Evolutionary conservation across 2,113 vertebrate genomes (phyloP), one percentile per base, ranked within the genome.

Genomic region (Tachuris rubrigastra): DNA sequence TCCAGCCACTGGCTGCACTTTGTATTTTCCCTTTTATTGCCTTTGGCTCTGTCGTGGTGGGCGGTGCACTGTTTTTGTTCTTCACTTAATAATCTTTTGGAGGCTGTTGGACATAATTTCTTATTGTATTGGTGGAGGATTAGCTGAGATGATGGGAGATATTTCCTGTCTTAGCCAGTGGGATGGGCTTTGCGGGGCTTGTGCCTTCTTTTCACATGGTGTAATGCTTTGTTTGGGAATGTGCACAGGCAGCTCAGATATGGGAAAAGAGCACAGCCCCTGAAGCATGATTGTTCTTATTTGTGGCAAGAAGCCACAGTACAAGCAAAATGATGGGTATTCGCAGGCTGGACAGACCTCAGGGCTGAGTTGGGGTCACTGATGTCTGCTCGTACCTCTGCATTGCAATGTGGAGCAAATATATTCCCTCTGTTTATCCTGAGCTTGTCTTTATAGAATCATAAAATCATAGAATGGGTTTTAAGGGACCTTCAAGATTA

Each of bases 61-160:
- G 98, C 59, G 94, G 97, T 89, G 95, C 93, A 87, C 97, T 79
- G 63, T 97, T 97, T 97, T 97, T 97, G 92, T 96, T 97, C 95
- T 96, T 94, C 77, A 12, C 91, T 97, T 98, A 96, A 98, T 98
- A 98, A 98, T 95, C 79, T 96, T 90, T 90, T 98, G 98, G 97
- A 97, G 92, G 97, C 91, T 9, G 86, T 53, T 78, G 91, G 95
- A 75, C 85, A 89, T 97, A 91, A 75, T 98, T 98, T 95, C 98
- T 98, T 97, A 97, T 98, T 98, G 97, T 98, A 98, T 98, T 82
- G 94, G 96, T 96, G 96, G 96, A 97, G 96, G 97, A 97, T 98
- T 98, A 98, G 96, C 95, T 31, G 97, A 95, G 96, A 95, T 95
- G 95, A 97, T 97, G 96, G 96, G 97, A 98, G 97, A 96, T 97